These are phyloP conservation scores for Chrysolina haemoptera DNA, from an alignment of 2,888 invertebrate genomes.

Conservation along the genomic window DNA sequence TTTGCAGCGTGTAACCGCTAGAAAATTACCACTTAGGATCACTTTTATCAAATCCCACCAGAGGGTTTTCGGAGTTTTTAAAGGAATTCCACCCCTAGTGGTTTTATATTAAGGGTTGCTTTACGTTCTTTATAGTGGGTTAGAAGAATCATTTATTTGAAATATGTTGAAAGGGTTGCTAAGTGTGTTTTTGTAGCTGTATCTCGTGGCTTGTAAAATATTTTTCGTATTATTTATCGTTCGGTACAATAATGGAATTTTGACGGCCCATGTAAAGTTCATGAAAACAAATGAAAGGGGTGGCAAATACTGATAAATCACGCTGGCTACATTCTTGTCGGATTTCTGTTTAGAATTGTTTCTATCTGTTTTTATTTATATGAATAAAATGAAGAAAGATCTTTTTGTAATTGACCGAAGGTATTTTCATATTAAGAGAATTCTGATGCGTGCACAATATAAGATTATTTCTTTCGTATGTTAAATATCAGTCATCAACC, in stretches of 20 bases:
- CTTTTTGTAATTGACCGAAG: too few relatives aligned
- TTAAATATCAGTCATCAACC: too few relatives aligned
- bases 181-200: constrained; percentile 46
- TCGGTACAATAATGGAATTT: constrained; percentile 16
- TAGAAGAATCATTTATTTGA: constrained; percentile 60
- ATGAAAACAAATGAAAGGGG: constrained; percentile 12
- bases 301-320: constrained; percentile 5
- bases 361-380: background rate
- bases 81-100: constrained; percentile 48
- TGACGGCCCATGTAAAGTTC: constrained; percentile 12
- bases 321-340: background rate
- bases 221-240: constrained; percentile 38
- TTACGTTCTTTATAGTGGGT: constrained; percentile 44
- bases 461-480: too few relatives aligned
- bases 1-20: constrained; percentile 63
- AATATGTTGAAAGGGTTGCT: constrained; percentile 61
- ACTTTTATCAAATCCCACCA: constrained; percentile 64
- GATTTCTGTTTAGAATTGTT: background rate
- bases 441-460: too few relatives aligned
- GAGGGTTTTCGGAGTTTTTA: constrained; percentile 46
- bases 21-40: constrained; percentile 66
- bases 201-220: constrained; percentile 43
- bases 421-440: too few relatives aligned
- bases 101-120: constrained; percentile 48
- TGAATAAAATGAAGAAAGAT: background rate